Evolutionary conservation across 2,888 invertebrate genomes (phyloP).

Genomic region (Xestia xanthographa): DNA sequence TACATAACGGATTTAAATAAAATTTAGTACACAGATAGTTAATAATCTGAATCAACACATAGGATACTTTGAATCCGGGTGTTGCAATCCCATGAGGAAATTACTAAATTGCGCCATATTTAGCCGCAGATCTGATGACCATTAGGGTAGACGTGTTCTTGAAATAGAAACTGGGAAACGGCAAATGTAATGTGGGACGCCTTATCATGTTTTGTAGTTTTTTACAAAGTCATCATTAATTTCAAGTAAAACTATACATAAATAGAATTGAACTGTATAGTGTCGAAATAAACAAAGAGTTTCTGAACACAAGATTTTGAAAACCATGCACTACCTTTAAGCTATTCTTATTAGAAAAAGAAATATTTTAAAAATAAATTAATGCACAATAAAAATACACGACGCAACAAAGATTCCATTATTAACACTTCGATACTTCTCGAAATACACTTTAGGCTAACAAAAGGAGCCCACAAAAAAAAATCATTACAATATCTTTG

Average conservation of each 20-base stretch:
- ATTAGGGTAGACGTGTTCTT: not conserved
- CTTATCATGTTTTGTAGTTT: not conserved
- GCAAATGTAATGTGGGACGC: not conserved
- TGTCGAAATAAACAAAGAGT: not conserved
- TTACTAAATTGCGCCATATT: not conserved
- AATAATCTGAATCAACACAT: not conserved
- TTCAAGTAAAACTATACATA: not conserved
- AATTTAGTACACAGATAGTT: not conserved
- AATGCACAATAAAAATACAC: not conserved
- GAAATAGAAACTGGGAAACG: not conserved
- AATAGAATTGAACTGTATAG: not conserved
- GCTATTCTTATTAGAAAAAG: not conserved
- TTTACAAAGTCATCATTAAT: not conserved
- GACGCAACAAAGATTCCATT: slow-evolving; percentile 37
- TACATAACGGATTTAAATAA: not conserved
- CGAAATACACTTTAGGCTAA: slow-evolving; percentile 30
- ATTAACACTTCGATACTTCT: slow-evolving; percentile 39
- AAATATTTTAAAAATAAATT: not conserved
- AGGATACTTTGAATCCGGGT: not conserved
- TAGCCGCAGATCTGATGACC: not conserved
- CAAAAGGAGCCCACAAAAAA: slow-evolving; percentile 35
- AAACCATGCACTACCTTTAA: not conserved
- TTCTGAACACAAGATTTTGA: not conserved
- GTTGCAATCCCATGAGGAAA: not conserved
- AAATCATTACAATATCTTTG: slow-evolving; percentile 45